Conservation (phyloP, 2,113 vertebrate species). For the Pitta sordida region DNA sequence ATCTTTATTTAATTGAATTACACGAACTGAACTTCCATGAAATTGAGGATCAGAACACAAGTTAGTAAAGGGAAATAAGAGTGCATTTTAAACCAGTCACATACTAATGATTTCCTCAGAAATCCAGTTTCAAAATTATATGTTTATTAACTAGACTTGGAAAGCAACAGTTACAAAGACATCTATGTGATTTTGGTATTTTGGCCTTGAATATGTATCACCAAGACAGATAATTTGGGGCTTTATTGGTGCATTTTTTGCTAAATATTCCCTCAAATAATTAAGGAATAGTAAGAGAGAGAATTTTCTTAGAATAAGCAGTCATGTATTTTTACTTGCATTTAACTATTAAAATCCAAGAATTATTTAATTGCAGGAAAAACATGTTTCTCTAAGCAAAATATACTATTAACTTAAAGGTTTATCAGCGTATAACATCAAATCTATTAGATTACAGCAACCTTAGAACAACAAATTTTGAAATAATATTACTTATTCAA, state of each 20-base stretch:
- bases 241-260: background rate
- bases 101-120: background rate
- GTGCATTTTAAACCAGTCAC: background rate
- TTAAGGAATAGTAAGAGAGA: background rate
- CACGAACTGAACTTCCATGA: background rate
- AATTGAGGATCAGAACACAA: background rate
- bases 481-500: background rate
- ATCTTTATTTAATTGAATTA: background rate
- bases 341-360: background rate
- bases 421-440: background rate
- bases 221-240: fast-evolving
- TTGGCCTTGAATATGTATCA: background rate
- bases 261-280: background rate
- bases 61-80: background rate
- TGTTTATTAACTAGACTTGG: background rate
- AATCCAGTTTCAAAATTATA: background rate
- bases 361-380: background rate
- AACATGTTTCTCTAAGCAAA: background rate
- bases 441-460: background rate
- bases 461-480: background rate
- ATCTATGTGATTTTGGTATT: background rate
- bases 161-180: background rate
- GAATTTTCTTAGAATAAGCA: background rate
- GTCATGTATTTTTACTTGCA: background rate
- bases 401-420: background rate